Percentiles rank a stretch among this genome's conserved stretches.
phyloP scores from a whole-genome alignment of 1,140 invertebrate genomes.

The Meloidogyne floridensis region DNA sequence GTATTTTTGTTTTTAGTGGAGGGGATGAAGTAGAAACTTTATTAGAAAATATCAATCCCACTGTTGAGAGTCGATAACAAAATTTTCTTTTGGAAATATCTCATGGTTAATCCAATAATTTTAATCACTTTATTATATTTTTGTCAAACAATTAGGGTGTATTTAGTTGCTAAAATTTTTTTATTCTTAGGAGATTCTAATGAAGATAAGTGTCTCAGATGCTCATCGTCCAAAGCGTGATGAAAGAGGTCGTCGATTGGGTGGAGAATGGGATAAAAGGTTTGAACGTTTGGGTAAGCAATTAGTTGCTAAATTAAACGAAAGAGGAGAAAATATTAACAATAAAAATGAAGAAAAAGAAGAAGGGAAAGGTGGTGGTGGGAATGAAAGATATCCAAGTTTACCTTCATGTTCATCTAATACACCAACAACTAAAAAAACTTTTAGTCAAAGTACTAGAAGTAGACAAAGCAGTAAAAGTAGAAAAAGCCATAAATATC shows the following conservation, averaged over 20 bases:
- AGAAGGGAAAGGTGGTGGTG: neutral
- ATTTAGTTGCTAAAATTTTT: neutral
- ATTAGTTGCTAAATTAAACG: constrained; percentile 16
- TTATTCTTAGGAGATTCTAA: neutral
- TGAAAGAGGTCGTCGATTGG: constrained; percentile 19
- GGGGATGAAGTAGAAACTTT: neutral
- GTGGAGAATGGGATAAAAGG: constrained; percentile 29
- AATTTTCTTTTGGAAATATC: neutral
- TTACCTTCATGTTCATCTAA: neutral
- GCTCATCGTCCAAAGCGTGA: constrained; percentile 24
- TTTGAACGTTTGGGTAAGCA: constrained; percentile 12
- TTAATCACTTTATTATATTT: too few relatives aligned
- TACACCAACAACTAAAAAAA: neutral
- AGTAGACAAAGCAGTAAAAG: constrained; percentile 1
- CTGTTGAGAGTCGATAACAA: too few relatives aligned
- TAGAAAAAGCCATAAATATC: neutral
- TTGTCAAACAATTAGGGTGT: too few relatives aligned
- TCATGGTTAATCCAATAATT: neutral
- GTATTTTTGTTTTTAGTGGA: neutral
- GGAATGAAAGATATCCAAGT: neutral
- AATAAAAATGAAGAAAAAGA: neutral
- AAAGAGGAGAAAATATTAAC: neutral
- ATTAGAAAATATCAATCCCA: neutral
- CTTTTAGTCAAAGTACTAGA: constrained; percentile 4
- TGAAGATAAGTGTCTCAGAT: constrained; percentile 18